A percentile compares a stretch with the other conserved stretches of the same genome.
Conservation (phyloP, 2,113 vertebrate species). For the Papio anubis region DNA sequence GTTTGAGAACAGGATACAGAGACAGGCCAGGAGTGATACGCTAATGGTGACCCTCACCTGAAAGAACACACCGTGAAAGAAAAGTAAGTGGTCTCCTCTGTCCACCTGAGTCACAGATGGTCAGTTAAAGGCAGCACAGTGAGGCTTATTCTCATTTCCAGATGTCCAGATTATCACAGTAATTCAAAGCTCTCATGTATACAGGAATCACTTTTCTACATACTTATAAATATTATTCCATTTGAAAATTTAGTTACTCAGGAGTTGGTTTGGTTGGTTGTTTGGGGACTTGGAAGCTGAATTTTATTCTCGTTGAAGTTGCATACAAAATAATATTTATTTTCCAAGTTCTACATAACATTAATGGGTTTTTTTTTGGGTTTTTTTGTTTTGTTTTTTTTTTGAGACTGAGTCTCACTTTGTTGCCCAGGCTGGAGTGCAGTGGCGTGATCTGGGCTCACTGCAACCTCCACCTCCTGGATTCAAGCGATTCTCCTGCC, state of each 20-base stretch:
- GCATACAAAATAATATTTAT: neutral
- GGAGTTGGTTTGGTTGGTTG: neutral
- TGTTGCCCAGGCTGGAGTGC: too few species aligned
- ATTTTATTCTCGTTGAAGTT: neutral
- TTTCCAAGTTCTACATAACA: neutral
- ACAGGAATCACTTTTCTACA: neutral
- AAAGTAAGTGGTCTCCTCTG: neutral
- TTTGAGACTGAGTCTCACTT: too few species aligned
- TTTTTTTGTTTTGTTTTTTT: too few species aligned
- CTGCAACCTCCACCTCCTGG: too few species aligned
- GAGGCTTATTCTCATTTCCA: neutral
- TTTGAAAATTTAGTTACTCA: neutral
- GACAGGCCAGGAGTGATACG: neutral
- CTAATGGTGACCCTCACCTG: neutral
- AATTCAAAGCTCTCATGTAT: neutral
- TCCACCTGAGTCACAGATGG: neutral
- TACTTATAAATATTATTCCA: constrained; percentile 10
- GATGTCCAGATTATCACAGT: neutral
- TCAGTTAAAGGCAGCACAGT: neutral
- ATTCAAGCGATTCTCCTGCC: too few species aligned
- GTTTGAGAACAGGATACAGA: neutral
- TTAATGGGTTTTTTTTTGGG: too few species aligned
- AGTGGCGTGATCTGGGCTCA: too few species aligned
- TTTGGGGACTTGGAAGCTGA: neutral
- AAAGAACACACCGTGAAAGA: neutral